Percentiles rank a stretch among this genome's conserved stretches.
These are phyloP conservation scores for Gallinago jamesoni DNA, from an alignment of 2,113 vertebrate genomes.

Conservation along the genomic window DNA sequence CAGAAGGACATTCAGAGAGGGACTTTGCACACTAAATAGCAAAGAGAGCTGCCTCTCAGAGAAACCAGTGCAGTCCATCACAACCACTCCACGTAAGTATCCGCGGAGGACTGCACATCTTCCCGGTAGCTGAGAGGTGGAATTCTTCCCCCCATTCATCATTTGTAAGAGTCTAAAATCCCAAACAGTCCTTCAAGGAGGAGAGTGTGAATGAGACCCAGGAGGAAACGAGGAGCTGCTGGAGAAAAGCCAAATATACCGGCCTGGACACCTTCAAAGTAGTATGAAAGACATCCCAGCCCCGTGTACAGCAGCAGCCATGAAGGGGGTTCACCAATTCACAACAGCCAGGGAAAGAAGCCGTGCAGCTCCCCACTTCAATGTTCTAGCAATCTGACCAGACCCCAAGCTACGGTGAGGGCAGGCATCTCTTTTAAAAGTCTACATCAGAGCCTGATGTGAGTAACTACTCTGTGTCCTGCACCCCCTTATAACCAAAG, in stretches of 20 bases:
- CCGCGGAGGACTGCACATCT: background rate
- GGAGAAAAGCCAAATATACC: constrained; percentile 47
- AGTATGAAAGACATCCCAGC: constrained; percentile 31
- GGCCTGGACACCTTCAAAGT: constrained; percentile 22
- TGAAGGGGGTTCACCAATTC: background rate
- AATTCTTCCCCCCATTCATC: constrained; percentile 49
- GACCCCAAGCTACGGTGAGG: background rate
- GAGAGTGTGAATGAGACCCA: constrained; percentile 29
- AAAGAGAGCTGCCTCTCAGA: background rate
- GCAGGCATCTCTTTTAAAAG: background rate
- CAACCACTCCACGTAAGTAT: background rate
- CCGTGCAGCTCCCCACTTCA: background rate
- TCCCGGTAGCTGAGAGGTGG: constrained; percentile 7
- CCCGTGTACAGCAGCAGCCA: background rate
- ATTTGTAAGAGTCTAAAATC: constrained; percentile 26
- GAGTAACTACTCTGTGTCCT: background rate
- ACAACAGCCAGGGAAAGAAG: background rate
- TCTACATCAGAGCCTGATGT: background rate
- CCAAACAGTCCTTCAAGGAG: constrained; percentile 62
- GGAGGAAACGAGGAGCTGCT: constrained; percentile 48
- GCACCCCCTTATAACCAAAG: background rate
- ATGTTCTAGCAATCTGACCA: background rate
- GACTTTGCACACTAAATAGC: background rate
- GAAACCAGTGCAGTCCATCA: background rate
- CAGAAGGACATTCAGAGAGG: background rate